A percentile compares a stretch with the other conserved stretches of the same genome.
Evolutionary conservation across 2,797 vertebrate species (phyloP).

Genomic region (Acipenser transmontanus): DNA sequence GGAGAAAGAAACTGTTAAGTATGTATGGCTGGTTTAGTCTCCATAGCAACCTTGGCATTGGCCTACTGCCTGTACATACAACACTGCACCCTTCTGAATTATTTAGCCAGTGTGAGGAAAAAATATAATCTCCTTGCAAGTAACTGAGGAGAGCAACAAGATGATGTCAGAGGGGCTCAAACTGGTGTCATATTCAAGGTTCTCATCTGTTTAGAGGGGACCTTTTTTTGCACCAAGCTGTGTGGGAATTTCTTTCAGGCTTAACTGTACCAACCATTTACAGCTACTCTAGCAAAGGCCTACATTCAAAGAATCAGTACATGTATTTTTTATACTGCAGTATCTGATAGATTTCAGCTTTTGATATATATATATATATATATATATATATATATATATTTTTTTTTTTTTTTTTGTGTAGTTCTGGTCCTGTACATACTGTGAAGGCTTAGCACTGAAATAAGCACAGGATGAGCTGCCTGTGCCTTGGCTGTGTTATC

Average conservation of each 20-base stretch:
- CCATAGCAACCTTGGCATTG: slow-evolving; percentile 69
- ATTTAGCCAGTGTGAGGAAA: slow-evolving; percentile 62
- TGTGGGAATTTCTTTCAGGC: slow-evolving; percentile 32
- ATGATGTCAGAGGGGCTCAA: slow-evolving; percentile 37
- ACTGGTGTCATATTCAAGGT: slow-evolving; percentile 32
- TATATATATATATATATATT: no score
- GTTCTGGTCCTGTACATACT: no score
- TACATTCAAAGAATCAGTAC: no score
- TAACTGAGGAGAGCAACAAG: slow-evolving; percentile 32
- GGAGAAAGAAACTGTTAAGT: background rate
- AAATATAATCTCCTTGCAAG: slow-evolving; percentile 32
- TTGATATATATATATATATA: no score
- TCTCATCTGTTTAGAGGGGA: slow-evolving; percentile 29
- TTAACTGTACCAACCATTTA: background rate
- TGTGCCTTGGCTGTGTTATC: no score
- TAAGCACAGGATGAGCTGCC: no score
- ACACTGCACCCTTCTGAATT: slow-evolving; percentile 62
- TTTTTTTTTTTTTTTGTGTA: no score
- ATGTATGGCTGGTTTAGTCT: slow-evolving; percentile 53
- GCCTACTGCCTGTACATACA: slow-evolving; percentile 46
- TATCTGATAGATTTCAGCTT: no score
- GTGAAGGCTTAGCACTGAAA: no score
- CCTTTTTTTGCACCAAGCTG: slow-evolving; percentile 22
- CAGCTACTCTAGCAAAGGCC: background rate
- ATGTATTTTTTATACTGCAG: no score